These are phyloP conservation scores for Saturnia pavonia DNA, from an alignment of 2,888 invertebrate genomes.

Conservation along the genomic window DNA sequence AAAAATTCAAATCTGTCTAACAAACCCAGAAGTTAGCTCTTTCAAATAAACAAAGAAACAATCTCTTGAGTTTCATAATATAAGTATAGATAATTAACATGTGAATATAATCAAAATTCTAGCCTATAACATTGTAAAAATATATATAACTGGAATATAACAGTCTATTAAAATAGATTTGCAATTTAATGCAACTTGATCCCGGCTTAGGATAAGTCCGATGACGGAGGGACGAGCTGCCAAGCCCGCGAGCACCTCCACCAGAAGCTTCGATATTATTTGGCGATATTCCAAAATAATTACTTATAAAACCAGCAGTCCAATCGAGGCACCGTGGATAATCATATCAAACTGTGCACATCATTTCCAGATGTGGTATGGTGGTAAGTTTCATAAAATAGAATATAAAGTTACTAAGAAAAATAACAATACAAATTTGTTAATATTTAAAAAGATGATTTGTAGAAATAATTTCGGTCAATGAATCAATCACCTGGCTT, in stretches of 20 bases:
- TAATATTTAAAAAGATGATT: too few species aligned
- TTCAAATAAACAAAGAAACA: too few species aligned
- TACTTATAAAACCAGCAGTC: constrained; percentile 69
- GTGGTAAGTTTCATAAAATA: too few species aligned
- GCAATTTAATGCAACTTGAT: constrained; percentile 16
- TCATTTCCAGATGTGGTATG: constrained; percentile 40
- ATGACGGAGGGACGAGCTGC: constrained; percentile 39
- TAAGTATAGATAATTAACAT: too few species aligned
- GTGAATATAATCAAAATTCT: too few species aligned
- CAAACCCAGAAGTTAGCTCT: too few species aligned
- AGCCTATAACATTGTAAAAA: background rate
- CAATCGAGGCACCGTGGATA: constrained; percentile 30
- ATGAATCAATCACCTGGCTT: too few species aligned
- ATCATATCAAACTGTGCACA: constrained; percentile 7
- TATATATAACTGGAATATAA: background rate
- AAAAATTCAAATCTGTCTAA: too few species aligned
- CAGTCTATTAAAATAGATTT: constrained; percentile 15
- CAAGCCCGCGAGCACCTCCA: constrained; percentile 61
- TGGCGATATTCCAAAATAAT: constrained; percentile 76
- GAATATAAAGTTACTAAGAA: too few species aligned
- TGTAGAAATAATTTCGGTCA: too few species aligned
- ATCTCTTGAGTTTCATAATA: too few species aligned
- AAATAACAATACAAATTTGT: too few species aligned
- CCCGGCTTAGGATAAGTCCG: constrained; percentile 1
- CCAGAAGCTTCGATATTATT: constrained; percentile 63